Base-by-base conservation (phyloP, 2,113 vertebrate genomes). In the Malurus cyaneus region DNA sequence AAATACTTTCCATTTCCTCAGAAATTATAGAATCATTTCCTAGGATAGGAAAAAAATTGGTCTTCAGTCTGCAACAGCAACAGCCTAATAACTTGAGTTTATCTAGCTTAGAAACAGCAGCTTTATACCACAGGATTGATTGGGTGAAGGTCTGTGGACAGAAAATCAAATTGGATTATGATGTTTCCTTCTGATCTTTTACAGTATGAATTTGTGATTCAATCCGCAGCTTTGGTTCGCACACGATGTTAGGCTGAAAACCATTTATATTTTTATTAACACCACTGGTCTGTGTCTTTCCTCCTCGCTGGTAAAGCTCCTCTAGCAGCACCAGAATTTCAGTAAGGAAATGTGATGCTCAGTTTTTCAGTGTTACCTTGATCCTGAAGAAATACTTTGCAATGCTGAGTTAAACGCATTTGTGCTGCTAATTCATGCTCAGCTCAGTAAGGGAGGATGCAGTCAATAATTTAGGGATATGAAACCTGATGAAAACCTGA, bases 161-260 rank as follows among this genome's bases (percentile, higher is more conserved):
- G 96, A 94, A 96, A 96, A 96, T 96, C 94, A 97, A 93, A 96
- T 86, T 92, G 90, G 88, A 96, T 95, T 93, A 96, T 86, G 82
- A 93, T 96, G 74, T 92, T 94, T 84, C 82, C 92, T 81, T 95
- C 90, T 81, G 90, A 90, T 94, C 90, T 91, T 90, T 92, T 88
- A 71, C 65, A 78, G 41, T 49, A 53, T 23, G 65, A 95, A 96
- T 90, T 82, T 71, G 80, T 57, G 90, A 86, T 88, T 94, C 88
- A 80, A 4, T 41, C 64, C 71, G 80, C 88, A 74, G 47, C 78
- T 93, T 88, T 90, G 41, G 23, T 83, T 88, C 4, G 0, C 76
- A 59, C 67, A 73, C 0, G 0, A 36, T 49, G 76, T 80, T 83
- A 69, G 56, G 60, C 85, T 83, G 82, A 74, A 91, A 89, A 80